Percentiles rank a stretch among this genome's conserved stretches.
These are phyloP conservation scores for Camponotus fellah DNA, from an alignment of 2,888 invertebrate genomes.

Conservation along the genomic window DNA sequence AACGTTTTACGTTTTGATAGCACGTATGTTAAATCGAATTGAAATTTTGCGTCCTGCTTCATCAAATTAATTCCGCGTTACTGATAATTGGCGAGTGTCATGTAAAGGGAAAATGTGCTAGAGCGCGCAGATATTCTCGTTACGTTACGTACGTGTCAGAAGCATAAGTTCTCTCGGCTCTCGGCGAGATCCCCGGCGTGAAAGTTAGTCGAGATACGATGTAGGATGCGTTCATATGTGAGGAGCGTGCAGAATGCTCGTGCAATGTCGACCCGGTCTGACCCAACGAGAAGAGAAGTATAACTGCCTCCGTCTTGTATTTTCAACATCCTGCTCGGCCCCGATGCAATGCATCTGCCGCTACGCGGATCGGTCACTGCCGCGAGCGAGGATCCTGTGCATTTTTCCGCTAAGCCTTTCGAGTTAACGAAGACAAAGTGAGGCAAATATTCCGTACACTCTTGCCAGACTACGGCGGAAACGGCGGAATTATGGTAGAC, in stretches of 20 bases:
- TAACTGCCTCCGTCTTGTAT: constrained; percentile 74
- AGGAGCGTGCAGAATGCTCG: constrained; percentile 78
- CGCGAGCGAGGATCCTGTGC: constrained; percentile 46
- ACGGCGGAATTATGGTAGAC: constrained; percentile 34
- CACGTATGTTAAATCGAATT: background rate
- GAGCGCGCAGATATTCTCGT: constrained; percentile 47
- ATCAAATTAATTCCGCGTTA: background rate
- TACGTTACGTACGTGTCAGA: constrained; percentile 52
- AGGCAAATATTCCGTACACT: constrained; percentile 33
- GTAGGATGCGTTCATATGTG: constrained; percentile 76
- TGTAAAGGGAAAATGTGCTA: background rate
- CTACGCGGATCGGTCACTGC: constrained; percentile 49
- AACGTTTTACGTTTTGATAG: background rate
- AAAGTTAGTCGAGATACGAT: constrained; percentile 70
- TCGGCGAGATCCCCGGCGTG: constrained; percentile 59
- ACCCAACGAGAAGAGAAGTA: constrained; percentile 69
- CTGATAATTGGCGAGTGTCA: constrained; percentile 10
- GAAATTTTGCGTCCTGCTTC: background rate
- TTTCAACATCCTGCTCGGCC: constrained; percentile 74
- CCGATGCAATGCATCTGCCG: constrained; percentile 53
- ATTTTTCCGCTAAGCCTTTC: constrained; percentile 46
- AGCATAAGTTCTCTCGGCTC: constrained; percentile 54
- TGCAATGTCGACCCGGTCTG: constrained; percentile 77
- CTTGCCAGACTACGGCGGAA: constrained; percentile 30
- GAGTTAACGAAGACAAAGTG: constrained; percentile 53